Conservation (phyloP, 2,797 vertebrate species). For the Peromyscus nudipes region DNA sequence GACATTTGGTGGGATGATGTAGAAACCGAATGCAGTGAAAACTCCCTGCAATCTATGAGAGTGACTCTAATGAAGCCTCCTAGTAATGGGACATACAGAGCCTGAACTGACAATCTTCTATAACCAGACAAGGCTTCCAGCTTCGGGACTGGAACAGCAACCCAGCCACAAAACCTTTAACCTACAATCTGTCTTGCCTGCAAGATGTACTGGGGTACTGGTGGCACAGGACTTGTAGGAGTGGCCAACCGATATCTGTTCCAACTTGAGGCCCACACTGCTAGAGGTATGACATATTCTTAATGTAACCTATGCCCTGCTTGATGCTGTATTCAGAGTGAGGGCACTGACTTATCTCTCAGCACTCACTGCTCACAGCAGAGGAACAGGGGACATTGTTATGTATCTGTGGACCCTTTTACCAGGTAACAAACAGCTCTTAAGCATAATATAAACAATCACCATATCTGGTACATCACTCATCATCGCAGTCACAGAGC, state of each 20-base stretch:
- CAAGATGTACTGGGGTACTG: neutral
- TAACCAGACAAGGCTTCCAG: neutral
- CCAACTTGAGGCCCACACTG: neutral
- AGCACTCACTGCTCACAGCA: accelerated
- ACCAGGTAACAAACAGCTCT: neutral
- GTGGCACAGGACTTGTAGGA: neutral
- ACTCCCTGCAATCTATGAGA: neutral
- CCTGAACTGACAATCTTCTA: neutral
- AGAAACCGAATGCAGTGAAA: neutral
- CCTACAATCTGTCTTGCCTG: neutral
- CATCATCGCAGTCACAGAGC: neutral
- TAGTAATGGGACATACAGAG: neutral
- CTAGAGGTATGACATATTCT: neutral
- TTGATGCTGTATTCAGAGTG: neutral
- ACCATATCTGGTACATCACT: neutral
- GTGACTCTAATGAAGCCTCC: neutral
- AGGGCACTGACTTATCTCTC: neutral
- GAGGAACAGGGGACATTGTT: neutral
- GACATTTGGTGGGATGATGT: neutral
- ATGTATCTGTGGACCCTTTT: neutral
- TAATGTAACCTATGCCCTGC: neutral
- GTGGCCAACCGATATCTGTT: neutral
- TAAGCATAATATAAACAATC: neutral
- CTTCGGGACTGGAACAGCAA: neutral
- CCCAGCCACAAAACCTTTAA: neutral